Percentiles rank a stretch among this genome's conserved stretches.
phyloP scores from a whole-genome alignment of 2,888 invertebrate species.

The Standfussiana lucernea region DNA sequence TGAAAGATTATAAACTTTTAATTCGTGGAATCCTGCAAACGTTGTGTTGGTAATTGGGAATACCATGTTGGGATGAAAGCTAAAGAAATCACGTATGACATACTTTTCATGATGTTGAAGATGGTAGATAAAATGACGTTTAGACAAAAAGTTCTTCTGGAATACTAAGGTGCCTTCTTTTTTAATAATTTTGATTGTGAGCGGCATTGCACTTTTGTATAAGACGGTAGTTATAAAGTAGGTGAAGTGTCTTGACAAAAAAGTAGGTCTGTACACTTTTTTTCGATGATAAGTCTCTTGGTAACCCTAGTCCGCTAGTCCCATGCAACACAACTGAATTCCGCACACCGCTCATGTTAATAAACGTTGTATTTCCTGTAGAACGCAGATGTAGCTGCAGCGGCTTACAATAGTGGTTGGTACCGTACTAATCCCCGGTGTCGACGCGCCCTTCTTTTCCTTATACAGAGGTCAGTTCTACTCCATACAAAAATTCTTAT shows the following conservation, averaged over 20 bases:
- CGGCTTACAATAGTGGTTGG: constrained; percentile 86
- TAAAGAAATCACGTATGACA: neutral
- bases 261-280: neutral
- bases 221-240: neutral
- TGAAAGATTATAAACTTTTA: constrained; percentile 11
- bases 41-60: neutral
- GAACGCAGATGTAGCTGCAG: constrained; percentile 83
- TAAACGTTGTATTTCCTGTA: constrained; percentile 66
- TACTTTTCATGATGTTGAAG: neutral
- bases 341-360: neutral
- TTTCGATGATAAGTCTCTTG: neutral
- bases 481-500: constrained; percentile 1
- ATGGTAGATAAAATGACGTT: neutral
- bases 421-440: constrained; percentile 83
- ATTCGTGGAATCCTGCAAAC: constrained; percentile 10
- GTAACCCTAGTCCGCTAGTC: neutral
- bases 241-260: neutral
- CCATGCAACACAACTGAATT: neutral
- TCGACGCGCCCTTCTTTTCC: constrained; percentile 82
- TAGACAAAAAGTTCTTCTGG: neutral
- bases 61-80: neutral
- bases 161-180: neutral
- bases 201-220: neutral
- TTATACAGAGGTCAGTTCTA: constrained; percentile 80
- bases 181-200: neutral